These are phyloP conservation scores for Holothuria scabra DNA, from an alignment of 53 echinoderm and acorn worm species.

Conservation along the genomic window DNA sequence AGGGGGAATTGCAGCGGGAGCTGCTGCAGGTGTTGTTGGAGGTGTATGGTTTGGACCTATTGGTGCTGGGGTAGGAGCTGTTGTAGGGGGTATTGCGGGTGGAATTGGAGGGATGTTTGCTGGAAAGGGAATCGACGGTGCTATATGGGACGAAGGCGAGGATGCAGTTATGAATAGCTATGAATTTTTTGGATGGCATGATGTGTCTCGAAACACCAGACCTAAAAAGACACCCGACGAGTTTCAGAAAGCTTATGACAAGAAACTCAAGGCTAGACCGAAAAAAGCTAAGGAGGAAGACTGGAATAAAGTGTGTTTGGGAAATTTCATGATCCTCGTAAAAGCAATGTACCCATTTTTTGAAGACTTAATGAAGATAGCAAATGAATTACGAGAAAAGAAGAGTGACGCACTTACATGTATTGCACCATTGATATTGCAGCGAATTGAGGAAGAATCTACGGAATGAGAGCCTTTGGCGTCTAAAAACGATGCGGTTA, in stretches of 20 bases:
- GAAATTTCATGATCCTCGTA: not conserved
- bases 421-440: no score
- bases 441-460: no score
- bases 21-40: no score
- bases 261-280: not conserved
- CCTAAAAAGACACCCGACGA: not conserved
- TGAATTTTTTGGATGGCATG: conserved; percentile 1
- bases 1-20: not conserved
- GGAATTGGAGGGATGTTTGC: not conserved
- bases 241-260: not conserved
- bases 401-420: not conserved
- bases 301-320: not conserved
- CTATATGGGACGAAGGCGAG: not conserved
- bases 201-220: not conserved
- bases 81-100: not conserved
- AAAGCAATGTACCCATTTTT: not conserved
- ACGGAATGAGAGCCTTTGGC: no score
- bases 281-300: not conserved
- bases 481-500: no score
- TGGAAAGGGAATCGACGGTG: not conserved
- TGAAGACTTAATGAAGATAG: not conserved
- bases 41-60: not conserved
- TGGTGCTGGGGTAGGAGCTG: not conserved
- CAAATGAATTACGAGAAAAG: not conserved
- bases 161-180: no score